phyloP scores from a whole-genome alignment of 2,113 vertebrate genomes.

The Tricholaema leucomelas region DNA sequence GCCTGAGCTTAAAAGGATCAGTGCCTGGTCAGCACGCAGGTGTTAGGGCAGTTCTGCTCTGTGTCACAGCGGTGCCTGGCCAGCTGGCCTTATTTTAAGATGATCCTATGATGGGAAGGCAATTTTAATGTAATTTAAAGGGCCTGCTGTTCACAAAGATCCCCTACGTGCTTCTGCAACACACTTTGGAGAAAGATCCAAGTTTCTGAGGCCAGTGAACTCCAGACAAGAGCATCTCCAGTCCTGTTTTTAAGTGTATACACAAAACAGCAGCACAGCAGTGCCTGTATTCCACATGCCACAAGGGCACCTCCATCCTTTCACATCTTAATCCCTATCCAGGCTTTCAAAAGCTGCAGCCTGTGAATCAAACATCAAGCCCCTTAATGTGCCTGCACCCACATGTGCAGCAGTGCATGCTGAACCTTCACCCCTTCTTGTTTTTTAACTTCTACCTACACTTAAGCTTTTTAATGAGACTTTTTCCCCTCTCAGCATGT shows the following conservation, averaged over 20 bases:
- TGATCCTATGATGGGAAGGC: neutral
- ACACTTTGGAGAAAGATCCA: neutral
- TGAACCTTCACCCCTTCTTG: neutral
- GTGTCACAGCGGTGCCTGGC: neutral
- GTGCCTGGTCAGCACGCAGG: rapidly evolving
- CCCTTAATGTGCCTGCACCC: neutral
- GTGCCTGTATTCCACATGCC: rapidly evolving
- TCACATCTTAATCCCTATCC: rapidly evolving
- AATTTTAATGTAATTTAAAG: neutral
- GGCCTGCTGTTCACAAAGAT: neutral
- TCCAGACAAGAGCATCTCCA: rapidly evolving
- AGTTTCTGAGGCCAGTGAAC: neutral
- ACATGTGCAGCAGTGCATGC: rapidly evolving
- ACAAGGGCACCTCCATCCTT: rapidly evolving
- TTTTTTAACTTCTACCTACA: neutral
- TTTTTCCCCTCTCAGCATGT: neutral
- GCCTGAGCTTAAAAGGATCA: neutral
- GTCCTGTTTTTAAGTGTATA: neutral
- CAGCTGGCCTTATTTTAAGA: neutral
- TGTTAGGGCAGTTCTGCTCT: neutral
- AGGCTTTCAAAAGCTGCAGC: neutral
- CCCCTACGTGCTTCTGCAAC: neutral
- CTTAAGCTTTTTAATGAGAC: neutral
- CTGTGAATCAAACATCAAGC: rapidly evolving
- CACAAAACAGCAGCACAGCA: neutral